Base-by-base conservation (phyloP, 2,113 vertebrate genomes). In the Rhodinocichla rosea region DNA sequence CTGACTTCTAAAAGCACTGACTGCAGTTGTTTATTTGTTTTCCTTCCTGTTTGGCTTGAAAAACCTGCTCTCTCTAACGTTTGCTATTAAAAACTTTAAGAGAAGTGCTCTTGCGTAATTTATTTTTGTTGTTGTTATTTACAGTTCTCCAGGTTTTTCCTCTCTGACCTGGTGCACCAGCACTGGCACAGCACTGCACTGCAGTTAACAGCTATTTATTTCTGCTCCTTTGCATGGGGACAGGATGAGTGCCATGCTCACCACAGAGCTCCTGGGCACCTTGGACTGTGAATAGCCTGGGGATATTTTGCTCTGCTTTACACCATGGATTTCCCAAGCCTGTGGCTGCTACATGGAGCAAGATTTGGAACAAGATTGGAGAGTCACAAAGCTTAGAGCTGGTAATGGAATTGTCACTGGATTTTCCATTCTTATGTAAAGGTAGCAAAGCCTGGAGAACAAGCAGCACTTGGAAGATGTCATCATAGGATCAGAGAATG, bases 11-110 rank as follows among this genome's bases (percentile, higher is more conserved):
- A 96, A 94, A 81, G 87, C 85, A 74, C 75, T 92, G 56, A 73
- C 74, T 94, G 63, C 49, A 83, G 42, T 63, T 93, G 81, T 77
- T 97, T 95, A 70, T 86, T 93, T 95, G 67, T 83, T 94, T 95
- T 79, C 63, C 90, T 96, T 96, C 95, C 91, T 94, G 90, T 88
- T 93, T 93, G 90, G 76, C 93, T 86, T 81, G 71, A 92, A 85
- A 97, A 95, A 92, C 49, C 83, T 78, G 87, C 71, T 64, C 62
- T 94, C 79, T 37, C 37, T 40, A 67, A 80, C 10, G 9, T 75
- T 89, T 82, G 59, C 85, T 94, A 73, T 83, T 94, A 91, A 93
- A 93, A 95, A 52, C 53, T 70, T 80, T 30, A 81, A 55, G 71
- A 94, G 82, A 90, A 93, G 71, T 4, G 10, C 56, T 68, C 68